Conservation (phyloP, 2,797 vertebrate species). For the Pangasius macronema region DNA sequence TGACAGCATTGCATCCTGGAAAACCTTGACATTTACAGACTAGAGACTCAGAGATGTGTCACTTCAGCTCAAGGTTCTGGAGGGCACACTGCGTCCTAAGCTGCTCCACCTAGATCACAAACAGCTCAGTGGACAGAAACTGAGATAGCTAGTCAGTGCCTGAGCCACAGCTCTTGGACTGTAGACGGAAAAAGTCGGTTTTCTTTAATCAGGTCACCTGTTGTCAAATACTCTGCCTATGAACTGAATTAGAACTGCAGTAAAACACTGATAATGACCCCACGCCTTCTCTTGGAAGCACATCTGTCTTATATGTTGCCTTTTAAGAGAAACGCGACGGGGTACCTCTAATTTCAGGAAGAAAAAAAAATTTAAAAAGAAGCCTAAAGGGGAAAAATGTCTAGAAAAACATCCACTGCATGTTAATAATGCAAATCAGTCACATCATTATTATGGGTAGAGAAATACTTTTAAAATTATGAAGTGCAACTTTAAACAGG, state of each 20-base stretch:
- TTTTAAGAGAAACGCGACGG: not conserved
- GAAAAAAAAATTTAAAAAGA: not conserved
- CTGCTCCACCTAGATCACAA: conserved; percentile 84
- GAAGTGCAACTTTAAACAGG: not conserved
- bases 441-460: not conserved
- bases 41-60: conserved; percentile 21
- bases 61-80: conserved; percentile 67
- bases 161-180: not conserved
- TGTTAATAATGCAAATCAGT: not conserved
- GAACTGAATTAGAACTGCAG: not conserved
- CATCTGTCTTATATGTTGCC: not conserved
- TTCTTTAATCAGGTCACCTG: not conserved
- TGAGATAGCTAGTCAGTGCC: conserved; percentile 41
- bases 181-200: not conserved
- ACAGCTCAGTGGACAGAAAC: conserved; percentile 82
- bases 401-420: not conserved
- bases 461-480: not conserved
- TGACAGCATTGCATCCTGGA: not conserved
- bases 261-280: not conserved
- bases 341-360: not conserved
- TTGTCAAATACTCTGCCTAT: not conserved
- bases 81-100: conserved; percentile 80
- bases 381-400: not conserved
- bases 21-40: not conserved
- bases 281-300: not conserved